Base-by-base conservation (phyloP, 1,140 invertebrate species). In the Prorops nasuta region DNA sequence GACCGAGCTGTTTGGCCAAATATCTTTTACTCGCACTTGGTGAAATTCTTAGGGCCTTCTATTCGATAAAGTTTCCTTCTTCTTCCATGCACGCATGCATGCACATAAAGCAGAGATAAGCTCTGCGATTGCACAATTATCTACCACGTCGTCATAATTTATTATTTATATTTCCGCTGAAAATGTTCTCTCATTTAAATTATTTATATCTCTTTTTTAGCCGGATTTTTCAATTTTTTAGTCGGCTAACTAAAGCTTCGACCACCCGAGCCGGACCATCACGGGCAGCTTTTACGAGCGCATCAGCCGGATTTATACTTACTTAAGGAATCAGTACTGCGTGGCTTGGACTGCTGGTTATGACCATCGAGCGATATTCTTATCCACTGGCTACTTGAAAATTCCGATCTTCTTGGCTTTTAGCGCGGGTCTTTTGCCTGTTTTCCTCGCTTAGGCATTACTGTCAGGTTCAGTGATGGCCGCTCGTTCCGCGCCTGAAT, bases 251-350 rank as follows among this genome's bases (percentile, higher is more conserved):
- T n/a, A n/a, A n/a, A n/a, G n/a, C n/a, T n/a, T n/a, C n/a, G n/a
- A n/a, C n/a, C n/a, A n/a, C n/a, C n/a, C n/a, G n/a, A n/a, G n/a
- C 32, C 14, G n/a, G 38, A 3, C 21, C 44, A 43, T 48, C 51
- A 52, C 49, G 43, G 54, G n/a, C 39, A 37, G 51, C 56, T 61
- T 71, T 71, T 71, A 71, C 62, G 65, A 69, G 53, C 56, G 54
- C 60, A 67, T 69, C 64, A 68, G 58, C 56, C 65, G 62, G 66
- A 67, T 69, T 71, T 69, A 64, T 68, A 67, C 64, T 67, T 68
- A 67, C 66, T 67, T 69, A 69, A 62, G 52, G 60, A 67, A 64
- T 59, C 63, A 60, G 63, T 63, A 66, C 59, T 32, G 52, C 44
- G 43, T 49, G 44, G 50, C 37, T 53, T 46, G 37, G 35, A 54